phyloP scores from a whole-genome alignment of 2,888 invertebrate species.

The Campoplex capitator region DNA sequence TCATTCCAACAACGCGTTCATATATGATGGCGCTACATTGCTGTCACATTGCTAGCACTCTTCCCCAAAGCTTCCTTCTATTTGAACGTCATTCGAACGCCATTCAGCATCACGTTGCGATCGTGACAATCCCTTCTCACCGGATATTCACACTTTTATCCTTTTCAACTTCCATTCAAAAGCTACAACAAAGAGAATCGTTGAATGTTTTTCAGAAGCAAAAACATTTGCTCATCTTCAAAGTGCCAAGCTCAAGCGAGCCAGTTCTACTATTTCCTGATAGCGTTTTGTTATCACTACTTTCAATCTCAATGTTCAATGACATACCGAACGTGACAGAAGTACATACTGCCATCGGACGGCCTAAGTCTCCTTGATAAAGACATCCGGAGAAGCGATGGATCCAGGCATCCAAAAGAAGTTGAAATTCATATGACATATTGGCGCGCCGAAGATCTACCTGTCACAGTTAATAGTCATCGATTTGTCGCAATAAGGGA shows the following conservation, averaged over 20 bases:
- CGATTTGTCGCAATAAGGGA: neutral
- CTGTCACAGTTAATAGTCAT: neutral
- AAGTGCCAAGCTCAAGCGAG: neutral
- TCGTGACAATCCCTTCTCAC: neutral
- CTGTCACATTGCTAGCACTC: neutral
- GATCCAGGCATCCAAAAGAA: neutral
- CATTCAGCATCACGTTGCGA: neutral
- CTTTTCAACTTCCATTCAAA: neutral
- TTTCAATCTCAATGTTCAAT: slow-evolving; percentile 6
- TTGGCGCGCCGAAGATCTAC: neutral
- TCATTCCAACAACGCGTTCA: neutral
- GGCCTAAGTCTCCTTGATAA: neutral
- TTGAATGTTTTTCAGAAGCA: neutral
- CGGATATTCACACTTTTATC: neutral
- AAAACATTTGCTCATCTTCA: neutral
- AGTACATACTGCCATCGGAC: neutral
- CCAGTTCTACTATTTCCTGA: neutral
- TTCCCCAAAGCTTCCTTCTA: neutral
- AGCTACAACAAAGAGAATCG: neutral
- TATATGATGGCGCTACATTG: neutral
- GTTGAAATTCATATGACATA: neutral
- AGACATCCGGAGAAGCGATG: neutral
- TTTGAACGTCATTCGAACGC: neutral
- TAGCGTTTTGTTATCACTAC: neutral
- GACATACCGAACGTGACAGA: neutral